phyloP scores from a whole-genome alignment of 2,113 vertebrate genomes.

The Megatriorchis doriae region DNA sequence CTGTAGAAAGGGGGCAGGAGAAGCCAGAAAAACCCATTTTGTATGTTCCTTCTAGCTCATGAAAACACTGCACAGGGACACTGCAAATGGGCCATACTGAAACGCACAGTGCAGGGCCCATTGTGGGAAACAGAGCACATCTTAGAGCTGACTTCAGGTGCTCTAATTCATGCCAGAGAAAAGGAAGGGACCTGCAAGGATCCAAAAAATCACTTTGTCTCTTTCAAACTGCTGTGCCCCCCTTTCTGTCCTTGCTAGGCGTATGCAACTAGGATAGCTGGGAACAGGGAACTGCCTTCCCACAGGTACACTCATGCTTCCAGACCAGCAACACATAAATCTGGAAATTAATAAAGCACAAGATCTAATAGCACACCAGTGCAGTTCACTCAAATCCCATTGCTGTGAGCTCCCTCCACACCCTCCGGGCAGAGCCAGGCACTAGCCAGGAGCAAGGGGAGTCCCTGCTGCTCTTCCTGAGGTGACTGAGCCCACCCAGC shows the following conservation, averaged over 20 bases:
- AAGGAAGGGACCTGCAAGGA: not conserved
- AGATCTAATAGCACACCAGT: not conserved
- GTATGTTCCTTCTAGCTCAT: not conserved
- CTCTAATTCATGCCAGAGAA: not conserved
- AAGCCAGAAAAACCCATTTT: not conserved
- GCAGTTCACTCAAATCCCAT: not conserved
- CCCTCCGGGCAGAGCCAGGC: no score
- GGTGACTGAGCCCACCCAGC: not conserved
- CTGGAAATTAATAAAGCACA: not conserved
- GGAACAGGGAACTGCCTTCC: not conserved
- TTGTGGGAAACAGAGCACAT: not conserved
- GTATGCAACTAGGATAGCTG: not conserved
- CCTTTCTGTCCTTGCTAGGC: not conserved
- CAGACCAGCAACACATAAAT: fast-evolving
- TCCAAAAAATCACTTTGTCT: not conserved
- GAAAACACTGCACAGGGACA: not conserved
- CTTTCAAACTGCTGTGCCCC: not conserved
- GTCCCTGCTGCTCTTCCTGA: fast-evolving
- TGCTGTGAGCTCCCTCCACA: not conserved
- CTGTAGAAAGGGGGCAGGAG: not conserved
- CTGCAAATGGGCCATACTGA: not conserved
- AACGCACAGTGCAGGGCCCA: not conserved
- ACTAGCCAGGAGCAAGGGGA: not conserved
- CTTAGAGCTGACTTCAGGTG: not conserved
- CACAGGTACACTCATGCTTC: not conserved